These are phyloP conservation scores for Campaea margaritaria DNA, from an alignment of 2,888 invertebrate genomes.

Conservation along the genomic window DNA sequence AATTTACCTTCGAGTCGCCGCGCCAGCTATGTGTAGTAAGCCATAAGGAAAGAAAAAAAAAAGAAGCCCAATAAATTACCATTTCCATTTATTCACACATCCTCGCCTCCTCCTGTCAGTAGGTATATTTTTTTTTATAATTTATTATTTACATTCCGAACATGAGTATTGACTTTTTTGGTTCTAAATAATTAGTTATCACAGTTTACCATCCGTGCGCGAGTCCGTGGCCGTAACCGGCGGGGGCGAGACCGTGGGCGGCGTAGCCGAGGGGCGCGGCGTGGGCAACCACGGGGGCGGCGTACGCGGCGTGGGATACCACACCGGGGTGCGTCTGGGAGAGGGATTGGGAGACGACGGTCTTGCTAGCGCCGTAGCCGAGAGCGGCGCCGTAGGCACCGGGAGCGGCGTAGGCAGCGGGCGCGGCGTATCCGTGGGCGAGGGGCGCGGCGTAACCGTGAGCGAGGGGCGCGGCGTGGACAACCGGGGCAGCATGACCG, in stretches of 20 bases:
- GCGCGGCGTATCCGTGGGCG: constrained; percentile 39
- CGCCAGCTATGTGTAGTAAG: background rate
- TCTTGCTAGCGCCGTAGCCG: constrained; percentile 57
- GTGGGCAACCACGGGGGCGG: constrained; percentile 44
- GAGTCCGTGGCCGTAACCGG: constrained; percentile 51
- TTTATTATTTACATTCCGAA: constrained; percentile 75
- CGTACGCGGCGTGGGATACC: constrained; percentile 53
- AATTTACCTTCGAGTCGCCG: too few species aligned
- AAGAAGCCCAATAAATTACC: constrained; percentile 49
- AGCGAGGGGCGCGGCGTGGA: constrained; percentile 37
- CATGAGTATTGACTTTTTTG: constrained; percentile 79
- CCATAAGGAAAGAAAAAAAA: constrained; percentile 7
- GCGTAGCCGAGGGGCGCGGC: constrained; percentile 44
- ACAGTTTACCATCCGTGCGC: constrained; percentile 80
- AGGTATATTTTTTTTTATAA: constrained; percentile 58
- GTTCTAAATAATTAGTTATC: constrained; percentile 71
- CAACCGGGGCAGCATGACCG: constrained; percentile 61
- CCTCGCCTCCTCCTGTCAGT: constrained; percentile 76
- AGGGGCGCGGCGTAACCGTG: constrained; percentile 51
- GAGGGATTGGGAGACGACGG: constrained; percentile 69
- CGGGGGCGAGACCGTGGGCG: constrained; percentile 45
- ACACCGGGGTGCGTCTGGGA: constrained; percentile 75
- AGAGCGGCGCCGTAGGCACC: constrained; percentile 48
- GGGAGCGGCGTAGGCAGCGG: constrained; percentile 50
- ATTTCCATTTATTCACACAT: constrained; percentile 82